Evolutionary conservation across 2,113 vertebrate species (phyloP).

Genomic region (Pygoscelis adeliae): DNA sequence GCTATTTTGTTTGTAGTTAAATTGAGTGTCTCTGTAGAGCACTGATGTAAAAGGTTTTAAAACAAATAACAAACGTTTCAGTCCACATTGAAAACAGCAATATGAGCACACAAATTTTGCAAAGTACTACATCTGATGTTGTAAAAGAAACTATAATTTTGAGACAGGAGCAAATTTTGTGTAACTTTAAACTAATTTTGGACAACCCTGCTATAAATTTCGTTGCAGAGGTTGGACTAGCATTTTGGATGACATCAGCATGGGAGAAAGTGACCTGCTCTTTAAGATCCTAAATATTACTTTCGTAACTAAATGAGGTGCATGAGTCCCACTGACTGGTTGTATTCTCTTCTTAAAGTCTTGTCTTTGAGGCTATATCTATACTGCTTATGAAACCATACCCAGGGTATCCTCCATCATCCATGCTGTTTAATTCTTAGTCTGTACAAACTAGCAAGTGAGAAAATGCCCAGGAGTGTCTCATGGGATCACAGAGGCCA

Average conservation of each 20-base stretch:
- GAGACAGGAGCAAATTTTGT: neutral
- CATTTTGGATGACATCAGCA: neutral
- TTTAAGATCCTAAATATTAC: neutral
- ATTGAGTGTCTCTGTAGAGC: neutral
- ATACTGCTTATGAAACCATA: neutral
- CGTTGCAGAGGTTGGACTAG: neutral
- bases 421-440: neutral
- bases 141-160: neutral
- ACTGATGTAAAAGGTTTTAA: neutral
- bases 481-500: neutral
- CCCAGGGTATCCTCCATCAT: neutral
- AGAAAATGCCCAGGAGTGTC: neutral
- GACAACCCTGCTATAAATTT: neutral
- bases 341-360: neutral
- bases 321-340: neutral
- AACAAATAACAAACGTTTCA: neutral
- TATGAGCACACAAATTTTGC: neutral
- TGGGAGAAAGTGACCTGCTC: neutral
- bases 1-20: neutral
- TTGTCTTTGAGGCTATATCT: neutral
- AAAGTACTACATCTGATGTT: neutral
- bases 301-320: neutral
- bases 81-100: neutral
- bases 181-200: neutral
- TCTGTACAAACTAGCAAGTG: neutral